These are phyloP conservation scores for Kryptolebias ocellatus DNA, from an alignment of 2,797 vertebrate species.

Conservation along the genomic window DNA sequence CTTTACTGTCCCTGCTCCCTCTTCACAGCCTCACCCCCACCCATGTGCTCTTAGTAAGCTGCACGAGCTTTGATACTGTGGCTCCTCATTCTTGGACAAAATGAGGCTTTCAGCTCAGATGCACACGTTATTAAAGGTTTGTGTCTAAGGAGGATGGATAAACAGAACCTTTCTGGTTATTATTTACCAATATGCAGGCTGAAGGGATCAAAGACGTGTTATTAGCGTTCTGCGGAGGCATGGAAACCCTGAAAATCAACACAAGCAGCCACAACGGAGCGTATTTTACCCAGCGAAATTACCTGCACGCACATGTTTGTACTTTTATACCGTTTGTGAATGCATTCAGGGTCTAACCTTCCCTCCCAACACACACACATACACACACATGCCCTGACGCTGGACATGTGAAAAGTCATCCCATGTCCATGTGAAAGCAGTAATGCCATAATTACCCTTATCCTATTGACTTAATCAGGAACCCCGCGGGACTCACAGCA, in stretches of 20 bases:
- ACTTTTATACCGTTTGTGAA: slow-evolving; percentile 3
- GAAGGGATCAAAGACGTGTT: slow-evolving; percentile 25
- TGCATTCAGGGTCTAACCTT: neutral
- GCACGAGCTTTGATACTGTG: slow-evolving; percentile 27
- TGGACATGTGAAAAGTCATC: slow-evolving; percentile 72
- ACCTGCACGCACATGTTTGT: slow-evolving; percentile 4
- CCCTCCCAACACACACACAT: neutral
- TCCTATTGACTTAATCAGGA: slow-evolving; percentile 78
- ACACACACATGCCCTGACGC: slow-evolving; percentile 22
- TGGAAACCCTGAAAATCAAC: slow-evolving; percentile 7
- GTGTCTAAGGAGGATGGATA: slow-evolving; percentile 20
- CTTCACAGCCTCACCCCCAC: slow-evolving; percentile 20
- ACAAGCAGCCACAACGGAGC: slow-evolving; percentile 2
- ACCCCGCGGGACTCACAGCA: slow-evolving; percentile 52
- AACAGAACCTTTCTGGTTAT: slow-evolving; percentile 11
- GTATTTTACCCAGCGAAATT: slow-evolving; percentile 1
- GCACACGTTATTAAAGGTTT: slow-evolving; percentile 2
- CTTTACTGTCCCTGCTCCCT: slow-evolving; percentile 59
- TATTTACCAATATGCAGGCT: slow-evolving; percentile 27
- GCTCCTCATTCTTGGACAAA: slow-evolving; percentile 18
- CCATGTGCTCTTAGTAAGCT: slow-evolving; percentile 44
- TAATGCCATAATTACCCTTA: slow-evolving; percentile 79
- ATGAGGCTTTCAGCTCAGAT: slow-evolving; percentile 24
- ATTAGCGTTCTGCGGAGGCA: slow-evolving; percentile 4
- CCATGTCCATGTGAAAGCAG: slow-evolving; percentile 75